These are phyloP conservation scores for Steatocranus sp. DNA, from an alignment of 2,797 vertebrate species.

Conservation along the genomic window DNA sequence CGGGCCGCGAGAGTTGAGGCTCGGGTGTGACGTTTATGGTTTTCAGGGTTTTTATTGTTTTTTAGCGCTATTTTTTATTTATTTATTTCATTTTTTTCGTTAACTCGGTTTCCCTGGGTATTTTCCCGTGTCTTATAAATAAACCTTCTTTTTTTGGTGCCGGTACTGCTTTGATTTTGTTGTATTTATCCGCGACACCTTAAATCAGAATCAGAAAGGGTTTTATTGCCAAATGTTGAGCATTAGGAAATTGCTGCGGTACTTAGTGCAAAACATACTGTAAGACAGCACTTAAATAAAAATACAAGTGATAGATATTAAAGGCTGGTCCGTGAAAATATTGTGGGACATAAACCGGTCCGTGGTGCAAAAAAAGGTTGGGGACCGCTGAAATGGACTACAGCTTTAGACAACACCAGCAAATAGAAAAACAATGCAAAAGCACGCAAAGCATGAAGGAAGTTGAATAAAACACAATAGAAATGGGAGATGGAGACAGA, in stretches of 20 bases:
- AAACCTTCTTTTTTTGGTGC: accelerated
- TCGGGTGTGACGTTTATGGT: accelerated
- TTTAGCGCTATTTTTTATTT: accelerated
- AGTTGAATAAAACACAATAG: not conserved
- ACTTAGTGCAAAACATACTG: not conserved
- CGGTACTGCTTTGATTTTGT: not conserved
- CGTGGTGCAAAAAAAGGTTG: not conserved
- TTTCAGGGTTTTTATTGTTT: accelerated
- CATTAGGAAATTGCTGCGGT: accelerated
- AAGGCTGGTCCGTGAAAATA: not conserved
- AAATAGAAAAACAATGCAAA: not conserved
- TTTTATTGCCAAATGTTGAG: not conserved
- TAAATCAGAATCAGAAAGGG: not conserved
- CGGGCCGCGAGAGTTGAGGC: accelerated
- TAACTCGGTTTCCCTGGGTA: accelerated
- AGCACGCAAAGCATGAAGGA: accelerated
- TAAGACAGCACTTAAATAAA: not conserved
- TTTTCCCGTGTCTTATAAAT: accelerated
- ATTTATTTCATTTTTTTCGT: accelerated
- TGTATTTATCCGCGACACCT: accelerated
- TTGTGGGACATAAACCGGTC: not conserved
- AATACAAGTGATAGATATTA: not conserved
- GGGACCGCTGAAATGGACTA: not conserved
- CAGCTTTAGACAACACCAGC: not conserved
- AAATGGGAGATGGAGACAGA: not conserved